Conservation (phyloP, 23 tunicate species). For the Trididemnum nubilum region DNA sequence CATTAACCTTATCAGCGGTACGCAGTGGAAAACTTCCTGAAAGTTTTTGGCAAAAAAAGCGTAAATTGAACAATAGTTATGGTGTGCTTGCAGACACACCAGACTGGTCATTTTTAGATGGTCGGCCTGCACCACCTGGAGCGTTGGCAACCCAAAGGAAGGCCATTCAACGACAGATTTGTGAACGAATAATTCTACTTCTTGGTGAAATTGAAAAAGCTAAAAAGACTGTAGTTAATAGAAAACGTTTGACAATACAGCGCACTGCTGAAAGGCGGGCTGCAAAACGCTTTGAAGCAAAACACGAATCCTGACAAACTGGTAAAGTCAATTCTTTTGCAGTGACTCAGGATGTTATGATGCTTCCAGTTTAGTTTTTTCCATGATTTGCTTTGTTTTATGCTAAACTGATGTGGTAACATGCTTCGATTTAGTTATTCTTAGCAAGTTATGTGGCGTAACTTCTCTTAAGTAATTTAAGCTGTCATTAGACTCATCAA, state of each 20-base stretch:
- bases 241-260: background rate
- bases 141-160: background rate
- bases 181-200: conserved; percentile 1
- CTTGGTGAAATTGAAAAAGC: background rate
- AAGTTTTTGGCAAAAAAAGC: background rate
- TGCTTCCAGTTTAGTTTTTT: no score
- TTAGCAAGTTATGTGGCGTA: no score
- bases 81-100: conserved; percentile 8
- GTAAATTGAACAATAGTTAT: background rate
- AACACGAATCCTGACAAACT: no score
- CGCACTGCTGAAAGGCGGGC: background rate
- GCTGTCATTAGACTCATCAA: no score
- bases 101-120: conserved; percentile 24
- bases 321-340: no score
- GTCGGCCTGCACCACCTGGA: conserved; percentile 16
- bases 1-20: background rate
- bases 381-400: no score
- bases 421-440: no score
- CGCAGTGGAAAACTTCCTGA: background rate
- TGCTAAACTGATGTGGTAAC: no score
- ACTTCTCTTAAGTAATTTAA: no score
- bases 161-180: conserved; percentile 16
- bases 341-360: no score
- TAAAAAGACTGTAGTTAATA: background rate
- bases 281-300: no score